These are phyloP conservation scores for Aplodontia rufa DNA, from an alignment of 2,113 vertebrate genomes.

Conservation along the genomic window DNA sequence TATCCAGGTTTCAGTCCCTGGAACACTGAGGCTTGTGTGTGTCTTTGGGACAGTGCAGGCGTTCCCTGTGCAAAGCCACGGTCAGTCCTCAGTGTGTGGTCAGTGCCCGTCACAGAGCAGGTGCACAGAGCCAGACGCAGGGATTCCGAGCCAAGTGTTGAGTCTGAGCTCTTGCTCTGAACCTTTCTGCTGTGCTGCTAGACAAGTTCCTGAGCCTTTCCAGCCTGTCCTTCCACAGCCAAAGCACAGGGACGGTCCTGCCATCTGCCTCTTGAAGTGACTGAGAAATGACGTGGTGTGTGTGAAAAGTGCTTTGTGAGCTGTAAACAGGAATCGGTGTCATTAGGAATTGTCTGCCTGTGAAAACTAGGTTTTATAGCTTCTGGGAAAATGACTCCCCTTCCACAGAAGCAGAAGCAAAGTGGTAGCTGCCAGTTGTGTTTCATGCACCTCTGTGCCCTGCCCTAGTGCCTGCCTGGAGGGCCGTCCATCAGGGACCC, in stretches of 20 bases:
- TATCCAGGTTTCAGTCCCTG: background rate
- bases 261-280: background rate
- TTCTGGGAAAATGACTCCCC: background rate
- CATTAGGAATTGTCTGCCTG: background rate
- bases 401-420: background rate
- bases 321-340: background rate
- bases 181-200: background rate
- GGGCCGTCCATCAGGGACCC: background rate
- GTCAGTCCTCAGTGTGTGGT: background rate
- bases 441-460: background rate
- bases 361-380: background rate
- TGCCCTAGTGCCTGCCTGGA: background rate
- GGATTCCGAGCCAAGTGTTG: background rate
- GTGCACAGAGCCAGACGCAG: background rate
- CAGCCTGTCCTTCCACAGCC: background rate
- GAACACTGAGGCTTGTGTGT: no score
- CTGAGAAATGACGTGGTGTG: background rate
- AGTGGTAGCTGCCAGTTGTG: background rate
- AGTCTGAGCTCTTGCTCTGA: background rate
- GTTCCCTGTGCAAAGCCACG: background rate
- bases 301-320: background rate
- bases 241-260: background rate
- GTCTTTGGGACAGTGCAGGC: background rate
- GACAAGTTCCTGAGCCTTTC: background rate
- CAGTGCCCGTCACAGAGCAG: background rate